A percentile compares a stretch with the other conserved stretches of the same genome.
Evolutionary conservation across 2,797 vertebrate species (phyloP).

Genomic region (Pipistrellus kuhlii): DNA sequence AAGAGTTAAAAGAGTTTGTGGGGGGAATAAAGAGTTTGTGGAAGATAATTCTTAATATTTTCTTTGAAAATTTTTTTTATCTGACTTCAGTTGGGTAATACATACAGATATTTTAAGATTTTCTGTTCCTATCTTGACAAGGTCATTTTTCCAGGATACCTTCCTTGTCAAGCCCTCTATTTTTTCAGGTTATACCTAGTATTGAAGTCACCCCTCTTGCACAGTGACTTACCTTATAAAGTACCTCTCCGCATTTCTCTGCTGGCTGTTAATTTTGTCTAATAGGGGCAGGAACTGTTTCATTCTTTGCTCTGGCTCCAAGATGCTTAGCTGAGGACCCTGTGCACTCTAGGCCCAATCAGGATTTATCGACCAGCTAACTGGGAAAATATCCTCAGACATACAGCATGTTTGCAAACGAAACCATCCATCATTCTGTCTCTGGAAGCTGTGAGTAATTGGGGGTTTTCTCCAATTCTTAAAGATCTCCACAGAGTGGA

Average conservation of each 20-base stretch:
- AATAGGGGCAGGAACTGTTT: not conserved
- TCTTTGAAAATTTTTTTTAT: constrained; percentile 50
- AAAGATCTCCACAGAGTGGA: not conserved
- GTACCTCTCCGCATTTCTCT: not conserved
- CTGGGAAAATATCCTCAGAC: constrained; percentile 56
- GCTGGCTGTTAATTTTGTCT: constrained; percentile 55
- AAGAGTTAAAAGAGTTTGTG: constrained; percentile 37
- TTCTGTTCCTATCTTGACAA: constrained; percentile 23
- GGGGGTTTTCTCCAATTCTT: constrained; percentile 17
- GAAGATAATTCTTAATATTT: constrained; percentile 69
- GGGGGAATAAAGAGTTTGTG: not conserved
- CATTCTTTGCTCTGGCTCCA: constrained; percentile 42
- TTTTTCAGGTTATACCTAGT: not conserved
- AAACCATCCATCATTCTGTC: constrained; percentile 56
- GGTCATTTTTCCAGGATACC: constrained; percentile 10
- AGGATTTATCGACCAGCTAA: not conserved
- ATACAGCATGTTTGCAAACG: not conserved
- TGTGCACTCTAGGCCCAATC: not conserved
- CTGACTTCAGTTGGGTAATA: constrained; percentile 16
- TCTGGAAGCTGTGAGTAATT: constrained; percentile 31
- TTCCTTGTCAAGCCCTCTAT: not conserved
- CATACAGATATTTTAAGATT: constrained; percentile 15
- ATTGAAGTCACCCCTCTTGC: not conserved
- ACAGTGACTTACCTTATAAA: not conserved
- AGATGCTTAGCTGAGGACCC: constrained; percentile 18